These are phyloP conservation scores for Limanda limanda DNA, from an alignment of 2,113 vertebrate species.

Conservation along the genomic window DNA sequence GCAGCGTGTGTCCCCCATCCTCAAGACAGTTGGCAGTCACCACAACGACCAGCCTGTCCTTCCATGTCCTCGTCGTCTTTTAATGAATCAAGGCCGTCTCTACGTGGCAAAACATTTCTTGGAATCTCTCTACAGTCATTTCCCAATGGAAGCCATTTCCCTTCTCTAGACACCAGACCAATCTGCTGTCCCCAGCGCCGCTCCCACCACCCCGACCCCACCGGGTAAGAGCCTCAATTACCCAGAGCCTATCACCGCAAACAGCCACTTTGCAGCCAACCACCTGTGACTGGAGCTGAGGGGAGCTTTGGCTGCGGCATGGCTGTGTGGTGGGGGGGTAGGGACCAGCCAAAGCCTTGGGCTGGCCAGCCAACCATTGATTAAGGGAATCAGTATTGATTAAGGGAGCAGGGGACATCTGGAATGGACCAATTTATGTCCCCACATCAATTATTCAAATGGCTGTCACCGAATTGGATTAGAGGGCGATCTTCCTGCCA, in stretches of 20 bases:
- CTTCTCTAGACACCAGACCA: constrained; percentile 49
- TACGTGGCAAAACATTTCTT: constrained; percentile 46
- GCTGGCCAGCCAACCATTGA: constrained; percentile 71
- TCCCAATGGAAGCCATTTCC: constrained; percentile 50
- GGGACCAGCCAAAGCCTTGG: constrained; percentile 54
- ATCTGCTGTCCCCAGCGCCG: constrained; percentile 45
- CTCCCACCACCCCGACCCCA: constrained; percentile 30
- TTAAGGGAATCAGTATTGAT: constrained; percentile 81
- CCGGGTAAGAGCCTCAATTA: constrained; percentile 73
- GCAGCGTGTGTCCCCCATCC: neutral
- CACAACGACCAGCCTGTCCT: constrained; percentile 1
- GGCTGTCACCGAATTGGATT: constrained; percentile 72
- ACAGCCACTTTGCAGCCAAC: constrained; percentile 77
- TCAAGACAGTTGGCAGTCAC: constrained; percentile 15
- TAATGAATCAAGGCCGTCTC: constrained; percentile 23
- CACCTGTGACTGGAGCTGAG: constrained; percentile 76
- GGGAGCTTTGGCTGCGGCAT: constrained; percentile 49
- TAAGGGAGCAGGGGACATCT: constrained; percentile 79
- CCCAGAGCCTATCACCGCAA: constrained; percentile 70
- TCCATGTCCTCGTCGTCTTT: neutral
- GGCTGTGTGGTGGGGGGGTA: constrained; percentile 19
- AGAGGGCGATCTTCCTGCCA: constrained; percentile 64
- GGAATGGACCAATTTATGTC: constrained; percentile 77
- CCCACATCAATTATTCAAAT: constrained; percentile 81
- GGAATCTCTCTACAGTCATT: constrained; percentile 55